These are phyloP conservation scores for Gadus macrocephalus DNA, from an alignment of 2,113 vertebrate species.

Conservation along the genomic window DNA sequence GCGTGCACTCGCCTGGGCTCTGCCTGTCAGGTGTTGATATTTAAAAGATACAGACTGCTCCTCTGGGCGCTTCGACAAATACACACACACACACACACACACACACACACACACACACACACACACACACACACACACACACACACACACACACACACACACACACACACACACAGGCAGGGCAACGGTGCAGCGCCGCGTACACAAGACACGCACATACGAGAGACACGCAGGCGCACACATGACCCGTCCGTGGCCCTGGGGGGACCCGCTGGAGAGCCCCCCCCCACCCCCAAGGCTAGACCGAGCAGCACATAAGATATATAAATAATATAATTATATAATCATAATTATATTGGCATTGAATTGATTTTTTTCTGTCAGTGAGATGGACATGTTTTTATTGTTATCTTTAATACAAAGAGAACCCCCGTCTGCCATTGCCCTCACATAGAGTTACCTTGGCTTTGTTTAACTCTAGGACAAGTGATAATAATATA, in stretches of 20 bases:
- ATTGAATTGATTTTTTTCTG: not conserved
- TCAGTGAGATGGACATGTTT: conserved; percentile 8
- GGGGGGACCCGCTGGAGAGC: too few species aligned
- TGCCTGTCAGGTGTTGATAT: conserved; percentile 53
- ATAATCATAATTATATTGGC: too few species aligned
- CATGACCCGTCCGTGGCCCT: not conserved
- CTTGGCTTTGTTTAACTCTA: not conserved
- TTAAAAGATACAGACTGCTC: conserved; percentile 36
- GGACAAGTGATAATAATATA: too few species aligned
- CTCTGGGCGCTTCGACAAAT: conserved; percentile 28
- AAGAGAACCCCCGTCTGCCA: not conserved
- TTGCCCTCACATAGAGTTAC: not conserved
- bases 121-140: conserved; percentile 30
- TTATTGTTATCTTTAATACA: conserved; percentile 10
- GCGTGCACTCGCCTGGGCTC: conserved; percentile 10
- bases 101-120: conserved; percentile 30
- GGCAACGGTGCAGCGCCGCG: not conserved
- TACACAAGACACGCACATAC: not conserved
- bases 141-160: conserved; percentile 30
- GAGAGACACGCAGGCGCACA: not conserved
- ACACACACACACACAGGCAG: conserved; percentile 24
- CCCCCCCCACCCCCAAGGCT: not conserved
- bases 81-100: conserved; percentile 27
- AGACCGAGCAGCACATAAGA: too few species aligned
- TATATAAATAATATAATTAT: too few species aligned